Evolutionary conservation across 2,797 vertebrate species (phyloP).

Genomic region (Smutsia gigantea): DNA sequence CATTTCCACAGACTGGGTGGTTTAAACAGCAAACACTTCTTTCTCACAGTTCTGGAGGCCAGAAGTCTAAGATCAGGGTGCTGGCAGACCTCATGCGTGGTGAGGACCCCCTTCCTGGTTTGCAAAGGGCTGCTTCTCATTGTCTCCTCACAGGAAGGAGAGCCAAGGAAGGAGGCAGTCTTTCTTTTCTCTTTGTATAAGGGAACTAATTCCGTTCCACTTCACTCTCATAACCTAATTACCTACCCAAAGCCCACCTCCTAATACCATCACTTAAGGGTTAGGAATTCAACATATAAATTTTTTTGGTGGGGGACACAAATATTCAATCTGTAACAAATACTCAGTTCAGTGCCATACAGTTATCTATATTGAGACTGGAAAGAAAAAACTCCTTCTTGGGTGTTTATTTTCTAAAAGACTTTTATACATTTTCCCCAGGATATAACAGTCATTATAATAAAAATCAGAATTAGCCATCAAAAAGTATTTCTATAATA

Average conservation of each 20-base stretch:
- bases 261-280: background rate
- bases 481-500: background rate
- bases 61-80: background rate
- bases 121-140: background rate
- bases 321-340: background rate
- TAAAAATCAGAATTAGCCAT: background rate
- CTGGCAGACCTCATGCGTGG: background rate
- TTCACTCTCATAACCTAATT: background rate
- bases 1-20: background rate
- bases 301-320: background rate
- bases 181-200: background rate
- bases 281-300: background rate
- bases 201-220: background rate
- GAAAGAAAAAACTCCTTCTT: slow-evolving; percentile 6
- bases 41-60: background rate
- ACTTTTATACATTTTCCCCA: background rate
- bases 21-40: background rate
- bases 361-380: background rate
- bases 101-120: background rate
- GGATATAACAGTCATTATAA: background rate
- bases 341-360: background rate
- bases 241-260: background rate
- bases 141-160: background rate
- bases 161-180: background rate
- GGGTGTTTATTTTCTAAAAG: background rate